Percentiles rank a stretch among this genome's conserved stretches.
Conservation (phyloP, 2,888 invertebrate species). For the Tenthredo notha region DNA sequence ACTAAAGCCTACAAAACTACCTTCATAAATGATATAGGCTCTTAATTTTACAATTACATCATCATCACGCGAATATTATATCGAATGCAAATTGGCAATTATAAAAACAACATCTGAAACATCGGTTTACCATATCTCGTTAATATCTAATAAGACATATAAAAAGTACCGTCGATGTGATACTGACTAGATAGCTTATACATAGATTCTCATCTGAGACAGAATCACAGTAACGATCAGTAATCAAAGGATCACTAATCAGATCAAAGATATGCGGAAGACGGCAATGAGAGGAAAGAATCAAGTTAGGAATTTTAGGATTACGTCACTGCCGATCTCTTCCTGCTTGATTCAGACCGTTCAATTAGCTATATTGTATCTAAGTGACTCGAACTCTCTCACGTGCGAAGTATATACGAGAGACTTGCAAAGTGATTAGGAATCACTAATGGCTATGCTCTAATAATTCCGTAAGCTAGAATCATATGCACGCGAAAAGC, state of each 20-base stretch:
- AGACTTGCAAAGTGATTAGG: background rate
- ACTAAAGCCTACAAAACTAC: too few species aligned
- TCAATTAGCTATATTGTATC: background rate
- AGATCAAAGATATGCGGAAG: background rate
- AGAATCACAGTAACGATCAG: background rate
- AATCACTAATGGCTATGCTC: background rate
- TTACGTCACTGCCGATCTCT: background rate
- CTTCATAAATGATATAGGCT: background rate
- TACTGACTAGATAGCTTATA: background rate
- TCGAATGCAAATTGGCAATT: background rate
- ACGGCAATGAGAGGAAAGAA: background rate
- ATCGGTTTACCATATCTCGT: background rate
- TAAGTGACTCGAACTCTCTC: background rate
- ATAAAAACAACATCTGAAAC: background rate
- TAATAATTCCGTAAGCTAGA: background rate
- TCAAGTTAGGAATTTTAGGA: background rate
- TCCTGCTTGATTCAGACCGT: background rate
- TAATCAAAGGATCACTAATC: background rate
- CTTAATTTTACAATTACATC: background rate
- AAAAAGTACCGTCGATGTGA: background rate
- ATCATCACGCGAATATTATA: background rate
- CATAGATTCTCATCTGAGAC: background rate
- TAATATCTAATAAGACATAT: background rate
- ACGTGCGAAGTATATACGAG: background rate
- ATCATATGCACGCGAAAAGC: too few species aligned